Evolutionary conservation across 2,888 invertebrate species (phyloP), one percentile per base, ranked within the genome.

Genomic region (Brenthis hecate): DNA sequence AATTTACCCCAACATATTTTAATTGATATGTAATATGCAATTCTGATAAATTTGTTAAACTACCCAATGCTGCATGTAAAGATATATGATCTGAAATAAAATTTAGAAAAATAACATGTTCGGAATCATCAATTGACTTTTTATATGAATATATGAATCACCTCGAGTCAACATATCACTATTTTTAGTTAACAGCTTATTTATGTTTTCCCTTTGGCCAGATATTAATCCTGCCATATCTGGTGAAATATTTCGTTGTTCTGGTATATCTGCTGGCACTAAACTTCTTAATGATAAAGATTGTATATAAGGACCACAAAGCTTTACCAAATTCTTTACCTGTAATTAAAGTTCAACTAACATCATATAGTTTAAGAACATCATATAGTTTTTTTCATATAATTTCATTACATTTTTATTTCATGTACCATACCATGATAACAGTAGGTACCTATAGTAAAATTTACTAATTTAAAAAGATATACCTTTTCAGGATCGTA

Each of bases 401-500:
- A 56, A 16, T n/a, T 6, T 19, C 4, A 43, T 43, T 51, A 47
- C 55, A 62, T 28, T 19, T 5, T 2, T 16, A 16, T 32, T 36
- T 5, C n/a, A 16, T 32, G 43, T 16, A 36, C 14, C 32, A 56
- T 56, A 23, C 1, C 3, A 16, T 43, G n/a, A 28, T n/a, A 16
- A 57, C 47, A 57, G 16, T 6, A 43, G n/a, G 8, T 16, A 43
- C 19, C 19, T 19, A 19, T 19, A 16, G 5, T 19, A 57, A 43
- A 47, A 47, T 16, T 43, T 13, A 36, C 16, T 23, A 6, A 23
- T 36, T n/a, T 11, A 3, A 48, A 23, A 8, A 13, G 1, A 13
- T 14, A 55, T 68, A 90, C 93, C 85, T 89, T 92, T 81, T 93
- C 93, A 3, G 93, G 93, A 57, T 93, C 93, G 73, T 93, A 93